Percentiles rank a stretch among this genome's conserved stretches.
Conservation (phyloP, 1,140 invertebrate genomes). For the Laupala kohalensis region DNA sequence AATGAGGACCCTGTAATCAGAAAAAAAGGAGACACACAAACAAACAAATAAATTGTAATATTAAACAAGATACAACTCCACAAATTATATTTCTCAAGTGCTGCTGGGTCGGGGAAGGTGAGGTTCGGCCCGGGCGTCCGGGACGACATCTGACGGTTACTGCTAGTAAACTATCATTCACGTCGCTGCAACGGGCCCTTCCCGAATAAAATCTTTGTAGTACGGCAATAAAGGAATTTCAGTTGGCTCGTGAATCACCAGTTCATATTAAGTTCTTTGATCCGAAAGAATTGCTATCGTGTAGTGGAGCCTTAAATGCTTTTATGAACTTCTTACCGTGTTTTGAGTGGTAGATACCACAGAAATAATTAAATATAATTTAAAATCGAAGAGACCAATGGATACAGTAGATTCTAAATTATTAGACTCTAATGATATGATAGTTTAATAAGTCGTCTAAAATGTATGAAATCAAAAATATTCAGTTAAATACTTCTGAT, state of each 20-base stretch:
- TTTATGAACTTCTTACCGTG: too few relatives aligned
- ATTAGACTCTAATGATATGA: too few relatives aligned
- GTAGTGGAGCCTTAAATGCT: too few relatives aligned
- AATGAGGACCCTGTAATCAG: neutral
- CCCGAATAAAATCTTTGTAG: neutral
- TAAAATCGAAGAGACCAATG: too few relatives aligned
- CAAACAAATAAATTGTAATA: neutral
- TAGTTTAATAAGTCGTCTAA: too few relatives aligned
- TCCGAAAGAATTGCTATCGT: too few relatives aligned
- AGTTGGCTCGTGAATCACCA: neutral
- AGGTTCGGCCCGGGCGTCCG: neutral
- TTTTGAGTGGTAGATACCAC: too few relatives aligned
- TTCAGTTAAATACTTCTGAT: too few relatives aligned
- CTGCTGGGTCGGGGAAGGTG: neutral
- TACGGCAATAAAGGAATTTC: neutral
- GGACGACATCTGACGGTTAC: too few relatives aligned
- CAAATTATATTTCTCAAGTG: neutral
- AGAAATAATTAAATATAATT: too few relatives aligned
- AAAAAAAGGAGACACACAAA: neutral
- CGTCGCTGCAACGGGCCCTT: neutral
- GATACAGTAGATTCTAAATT: too few relatives aligned
- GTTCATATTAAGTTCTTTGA: neutral
- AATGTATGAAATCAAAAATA: too few relatives aligned
- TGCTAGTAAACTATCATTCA: neutral
- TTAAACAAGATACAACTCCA: neutral